Conservation (phyloP, 2,888 invertebrate species). For the Drosophila emarginata region DNA sequence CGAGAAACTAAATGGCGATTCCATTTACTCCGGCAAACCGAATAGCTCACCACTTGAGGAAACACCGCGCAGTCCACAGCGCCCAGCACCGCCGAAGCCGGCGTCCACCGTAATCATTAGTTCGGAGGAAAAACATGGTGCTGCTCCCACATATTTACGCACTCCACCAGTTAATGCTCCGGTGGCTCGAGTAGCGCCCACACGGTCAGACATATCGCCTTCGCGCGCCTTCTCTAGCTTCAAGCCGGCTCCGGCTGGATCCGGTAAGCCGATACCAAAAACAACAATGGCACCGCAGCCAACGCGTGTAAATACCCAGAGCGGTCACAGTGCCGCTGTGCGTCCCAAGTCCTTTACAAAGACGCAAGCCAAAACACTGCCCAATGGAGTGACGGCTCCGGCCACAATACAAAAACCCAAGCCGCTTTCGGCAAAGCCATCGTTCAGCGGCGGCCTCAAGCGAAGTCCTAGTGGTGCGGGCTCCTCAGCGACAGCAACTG, state of each 20-base stretch:
- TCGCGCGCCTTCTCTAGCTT: slow-evolving; percentile 80
- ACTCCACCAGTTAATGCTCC: slow-evolving; percentile 89
- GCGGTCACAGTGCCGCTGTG: neutral
- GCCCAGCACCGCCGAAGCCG: slow-evolving; percentile 84
- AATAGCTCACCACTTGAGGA: slow-evolving; percentile 80
- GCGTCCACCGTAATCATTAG: slow-evolving; percentile 66
- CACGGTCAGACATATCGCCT: slow-evolving; percentile 78
- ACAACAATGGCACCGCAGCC: slow-evolving; percentile 25
- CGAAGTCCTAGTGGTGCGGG: slow-evolving; percentile 45
- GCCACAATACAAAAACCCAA: slow-evolving; percentile 78
- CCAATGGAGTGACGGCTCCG: slow-evolving; percentile 60
- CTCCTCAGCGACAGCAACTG: slow-evolving; percentile 39
- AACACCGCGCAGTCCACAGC: slow-evolving; percentile 83
- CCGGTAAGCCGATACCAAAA: slow-evolving; percentile 9
- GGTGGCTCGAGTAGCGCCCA: slow-evolving; percentile 82
- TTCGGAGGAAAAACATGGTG: slow-evolving; percentile 78
- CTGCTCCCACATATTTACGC: slow-evolving; percentile 86
- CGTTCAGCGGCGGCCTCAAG: slow-evolving; percentile 65
- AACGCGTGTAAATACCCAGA: slow-evolving; percentile 33
- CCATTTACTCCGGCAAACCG: slow-evolving; percentile 89
- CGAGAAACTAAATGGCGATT: slow-evolving; percentile 92
- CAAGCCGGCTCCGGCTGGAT: slow-evolving; percentile 68
- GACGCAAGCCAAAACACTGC: slow-evolving; percentile 65
- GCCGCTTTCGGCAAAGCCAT: slow-evolving; percentile 78
- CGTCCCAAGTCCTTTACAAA: slow-evolving; percentile 71